Evolutionary conservation across 37 sponge, comb jelly and placozoan species (phyloP).

Genomic region (Beroe forskalii): DNA sequence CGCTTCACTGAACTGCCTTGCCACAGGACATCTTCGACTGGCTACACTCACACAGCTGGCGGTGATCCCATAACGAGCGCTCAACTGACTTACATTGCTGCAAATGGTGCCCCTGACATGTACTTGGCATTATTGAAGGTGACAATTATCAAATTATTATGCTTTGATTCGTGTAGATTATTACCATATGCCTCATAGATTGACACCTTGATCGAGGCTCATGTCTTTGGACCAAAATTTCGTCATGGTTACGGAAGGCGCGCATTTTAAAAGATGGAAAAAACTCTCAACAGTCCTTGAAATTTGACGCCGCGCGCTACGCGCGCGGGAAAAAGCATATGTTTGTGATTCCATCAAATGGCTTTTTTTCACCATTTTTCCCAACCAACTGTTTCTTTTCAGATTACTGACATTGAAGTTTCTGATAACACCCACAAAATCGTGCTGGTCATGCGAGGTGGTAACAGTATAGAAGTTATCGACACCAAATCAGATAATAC

Average conservation of each 20-base stretch:
- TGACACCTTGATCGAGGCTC: no score
- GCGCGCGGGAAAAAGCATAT: no score
- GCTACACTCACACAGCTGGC: neutral
- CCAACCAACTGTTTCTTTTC: no score
- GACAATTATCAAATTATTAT: no score
- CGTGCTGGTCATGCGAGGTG: neutral
- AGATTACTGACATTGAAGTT: neutral
- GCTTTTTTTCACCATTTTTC: no score
- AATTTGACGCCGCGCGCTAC: neutral
- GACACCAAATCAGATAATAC: neutral
- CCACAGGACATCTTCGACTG: neutral
- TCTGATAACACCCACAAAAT: neutral
- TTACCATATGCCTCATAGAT: no score
- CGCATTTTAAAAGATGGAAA: neutral
- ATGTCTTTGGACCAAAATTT: no score
- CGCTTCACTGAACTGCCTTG: no score
- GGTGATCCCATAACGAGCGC: neutral
- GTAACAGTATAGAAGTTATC: neutral
- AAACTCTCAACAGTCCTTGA: neutral
- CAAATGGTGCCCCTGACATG: neutral
- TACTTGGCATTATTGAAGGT: neutral
- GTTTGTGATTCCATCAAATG: no score
- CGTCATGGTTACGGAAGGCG: no score
- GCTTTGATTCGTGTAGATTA: no score
- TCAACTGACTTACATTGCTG: neutral